Conservation (phyloP, 2,888 invertebrate genomes). For the Himalopsyche kuldschensis region DNA sequence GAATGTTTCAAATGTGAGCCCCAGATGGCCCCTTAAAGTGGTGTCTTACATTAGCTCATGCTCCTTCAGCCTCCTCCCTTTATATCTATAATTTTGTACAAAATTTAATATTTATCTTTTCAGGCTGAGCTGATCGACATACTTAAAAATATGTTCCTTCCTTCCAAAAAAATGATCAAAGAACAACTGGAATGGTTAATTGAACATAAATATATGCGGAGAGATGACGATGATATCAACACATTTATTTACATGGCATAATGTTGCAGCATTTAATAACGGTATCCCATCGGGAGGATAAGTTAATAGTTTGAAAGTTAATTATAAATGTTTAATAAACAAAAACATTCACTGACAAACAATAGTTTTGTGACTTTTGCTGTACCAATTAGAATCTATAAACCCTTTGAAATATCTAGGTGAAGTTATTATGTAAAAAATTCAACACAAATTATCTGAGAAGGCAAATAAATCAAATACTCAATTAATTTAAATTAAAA, state of each 20-base stretch:
- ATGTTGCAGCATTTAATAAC: not conserved
- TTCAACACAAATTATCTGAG: not conserved
- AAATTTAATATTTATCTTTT: slow-evolving; percentile 40
- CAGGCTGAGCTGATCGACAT: slow-evolving; percentile 95
- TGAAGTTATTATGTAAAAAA: not conserved
- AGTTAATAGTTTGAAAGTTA: not conserved
- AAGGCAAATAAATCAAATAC: not conserved
- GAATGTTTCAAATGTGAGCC: too few species aligned
- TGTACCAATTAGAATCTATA: not conserved
- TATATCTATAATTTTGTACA: too few species aligned
- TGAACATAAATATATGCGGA: slow-evolving; percentile 95
- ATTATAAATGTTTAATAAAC: not conserved
- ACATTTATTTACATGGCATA: slow-evolving; percentile 97
- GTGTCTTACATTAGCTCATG: too few species aligned
- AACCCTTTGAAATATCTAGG: not conserved
- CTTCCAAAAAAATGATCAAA: slow-evolving; percentile 99
- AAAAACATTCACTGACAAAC: not conserved
- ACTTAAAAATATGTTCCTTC: slow-evolving; percentile 98
- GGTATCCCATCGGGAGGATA: not conserved
- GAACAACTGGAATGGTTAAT: slow-evolving; percentile 99
- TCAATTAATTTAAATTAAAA: not conserved
- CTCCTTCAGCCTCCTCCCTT: too few species aligned
- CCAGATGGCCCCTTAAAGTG: too few species aligned
- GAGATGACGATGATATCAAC: slow-evolving; percentile 97
- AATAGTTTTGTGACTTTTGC: not conserved